Percentiles rank a stretch among this genome's conserved stretches.
Evolutionary conservation across 2,797 vertebrate genomes (phyloP).

Genomic region (Amblyraja radiata): DNA sequence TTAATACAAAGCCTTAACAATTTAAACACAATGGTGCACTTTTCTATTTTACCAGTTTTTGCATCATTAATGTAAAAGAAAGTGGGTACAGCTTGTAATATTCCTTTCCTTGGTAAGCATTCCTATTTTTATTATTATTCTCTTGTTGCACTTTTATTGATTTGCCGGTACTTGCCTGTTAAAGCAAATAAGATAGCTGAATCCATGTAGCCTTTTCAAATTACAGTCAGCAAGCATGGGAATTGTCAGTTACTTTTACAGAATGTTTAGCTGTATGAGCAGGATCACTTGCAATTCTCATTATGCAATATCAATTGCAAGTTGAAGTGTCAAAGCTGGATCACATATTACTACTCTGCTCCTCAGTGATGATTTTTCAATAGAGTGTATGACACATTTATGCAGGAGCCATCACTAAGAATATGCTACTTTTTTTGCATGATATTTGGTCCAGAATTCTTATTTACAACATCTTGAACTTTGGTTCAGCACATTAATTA

Average conservation of each 20-base stretch:
- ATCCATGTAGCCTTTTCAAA: neutral
- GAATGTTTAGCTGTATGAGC: slow-evolving; percentile 21
- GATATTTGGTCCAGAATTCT: neutral
- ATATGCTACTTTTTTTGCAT: neutral
- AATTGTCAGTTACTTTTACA: slow-evolving; percentile 22
- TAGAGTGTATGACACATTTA: neutral
- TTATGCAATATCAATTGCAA: slow-evolving; percentile 1
- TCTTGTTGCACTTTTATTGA: neutral
- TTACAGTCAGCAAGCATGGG: slow-evolving; percentile 19
- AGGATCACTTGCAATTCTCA: slow-evolving; percentile 12
- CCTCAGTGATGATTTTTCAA: neutral
- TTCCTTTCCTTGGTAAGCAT: neutral
- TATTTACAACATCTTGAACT: neutral
- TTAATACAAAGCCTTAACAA: neutral
- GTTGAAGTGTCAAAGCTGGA: neutral
- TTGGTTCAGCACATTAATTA: neutral
- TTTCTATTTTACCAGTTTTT: neutral
- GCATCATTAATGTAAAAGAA: neutral
- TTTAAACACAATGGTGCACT: neutral
- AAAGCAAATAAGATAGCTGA: slow-evolving; percentile 5
- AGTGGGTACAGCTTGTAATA: neutral
- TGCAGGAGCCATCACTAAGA: neutral
- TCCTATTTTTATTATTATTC: neutral
- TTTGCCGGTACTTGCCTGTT: neutral
- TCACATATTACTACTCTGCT: neutral